A percentile compares a stretch with the other conserved stretches of the same genome.
Evolutionary conservation across 2,797 vertebrate genomes (phyloP).

Genomic region (Halcyon smyrnensis): DNA sequence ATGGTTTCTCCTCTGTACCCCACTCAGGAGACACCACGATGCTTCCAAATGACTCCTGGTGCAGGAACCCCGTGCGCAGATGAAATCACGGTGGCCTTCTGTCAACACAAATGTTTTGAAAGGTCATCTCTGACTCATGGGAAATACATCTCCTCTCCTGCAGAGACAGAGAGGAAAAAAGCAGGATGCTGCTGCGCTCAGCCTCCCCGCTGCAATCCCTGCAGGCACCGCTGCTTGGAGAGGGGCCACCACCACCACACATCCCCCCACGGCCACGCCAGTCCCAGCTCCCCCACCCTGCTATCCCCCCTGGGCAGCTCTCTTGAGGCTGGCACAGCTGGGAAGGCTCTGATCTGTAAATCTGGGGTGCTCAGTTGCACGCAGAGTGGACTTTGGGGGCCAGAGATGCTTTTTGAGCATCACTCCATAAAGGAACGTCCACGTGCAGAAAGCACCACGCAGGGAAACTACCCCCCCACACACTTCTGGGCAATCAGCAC

Average conservation of each 20-base stretch:
- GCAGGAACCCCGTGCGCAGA: not conserved
- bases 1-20: not conserved
- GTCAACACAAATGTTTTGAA: not conserved
- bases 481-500: fast-evolving
- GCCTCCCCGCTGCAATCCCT: not conserved
- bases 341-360: not conserved
- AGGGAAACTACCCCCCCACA: not conserved
- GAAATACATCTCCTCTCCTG: not conserved
- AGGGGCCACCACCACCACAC: not conserved
- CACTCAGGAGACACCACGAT: fast-evolving
- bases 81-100: not conserved
- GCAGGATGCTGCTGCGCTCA: fast-evolving
- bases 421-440: not conserved
- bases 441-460: not conserved
- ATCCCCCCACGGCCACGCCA: fast-evolving
- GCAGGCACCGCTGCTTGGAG: not conserved
- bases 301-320: not conserved
- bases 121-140: not conserved
- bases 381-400: not conserved
- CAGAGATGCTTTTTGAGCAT: not conserved
- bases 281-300: not conserved
- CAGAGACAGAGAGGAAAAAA: not conserved
- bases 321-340: not conserved
- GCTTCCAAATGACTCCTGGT: fast-evolving
- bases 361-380: fast-evolving